Percentiles rank a stretch among this genome's conserved stretches.
Conservation (phyloP, 2,797 vertebrate species). For the Pteronotus mesoamericanus region DNA sequence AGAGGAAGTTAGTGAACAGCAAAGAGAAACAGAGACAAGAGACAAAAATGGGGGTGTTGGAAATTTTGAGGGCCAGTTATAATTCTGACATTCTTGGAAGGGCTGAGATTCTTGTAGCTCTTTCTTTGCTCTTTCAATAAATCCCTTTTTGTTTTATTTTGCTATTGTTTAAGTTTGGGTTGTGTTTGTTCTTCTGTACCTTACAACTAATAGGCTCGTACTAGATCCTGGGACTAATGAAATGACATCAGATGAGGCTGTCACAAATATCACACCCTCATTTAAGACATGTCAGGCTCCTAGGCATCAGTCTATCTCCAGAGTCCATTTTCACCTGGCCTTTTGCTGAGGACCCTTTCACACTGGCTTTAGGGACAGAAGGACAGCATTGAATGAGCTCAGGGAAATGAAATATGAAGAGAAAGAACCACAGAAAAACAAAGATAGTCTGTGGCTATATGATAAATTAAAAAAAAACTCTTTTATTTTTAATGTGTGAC, state of each 20-base stretch:
- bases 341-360: not conserved
- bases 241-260: not conserved
- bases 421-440: not conserved
- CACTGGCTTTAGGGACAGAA: not conserved
- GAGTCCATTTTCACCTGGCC: not conserved
- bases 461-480: not conserved
- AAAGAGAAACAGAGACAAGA: not conserved
- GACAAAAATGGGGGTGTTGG: not conserved
- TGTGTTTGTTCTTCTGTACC: not conserved
- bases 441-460: not conserved
- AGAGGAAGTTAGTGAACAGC: not conserved
- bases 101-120: not conserved
- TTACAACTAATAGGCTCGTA: not conserved
- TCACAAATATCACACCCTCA: not conserved
- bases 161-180: not conserved
- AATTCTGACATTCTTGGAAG: not conserved
- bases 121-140: not conserved
- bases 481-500: not conserved
- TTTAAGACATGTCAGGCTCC: not conserved
- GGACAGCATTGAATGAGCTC: not conserved
- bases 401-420: not conserved
- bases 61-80: not conserved
- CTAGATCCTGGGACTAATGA: not conserved
- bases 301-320: not conserved
- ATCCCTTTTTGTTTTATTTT: not conserved